Evolutionary conservation across 2,888 invertebrate genomes (phyloP).

Genomic region (Tipula vernalis): DNA sequence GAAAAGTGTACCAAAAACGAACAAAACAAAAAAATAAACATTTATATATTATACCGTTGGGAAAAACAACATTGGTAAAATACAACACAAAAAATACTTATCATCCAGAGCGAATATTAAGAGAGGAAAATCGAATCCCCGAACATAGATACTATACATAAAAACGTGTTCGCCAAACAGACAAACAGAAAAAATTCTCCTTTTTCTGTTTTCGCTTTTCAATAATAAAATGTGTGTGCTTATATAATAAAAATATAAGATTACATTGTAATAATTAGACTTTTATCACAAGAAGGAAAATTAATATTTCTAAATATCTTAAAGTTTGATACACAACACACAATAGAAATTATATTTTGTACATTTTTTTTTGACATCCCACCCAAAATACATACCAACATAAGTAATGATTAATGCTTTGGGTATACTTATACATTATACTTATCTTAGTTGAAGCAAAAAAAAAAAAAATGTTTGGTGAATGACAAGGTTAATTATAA

Average conservation of each 20-base stretch:
- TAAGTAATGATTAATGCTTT: background rate
- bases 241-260: background rate
- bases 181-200: background rate
- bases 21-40: background rate
- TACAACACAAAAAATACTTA: background rate
- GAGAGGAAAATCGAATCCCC: background rate
- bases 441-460: background rate
- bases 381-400: background rate
- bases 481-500: background rate
- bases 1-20: background rate
- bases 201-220: background rate
- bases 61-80: background rate
- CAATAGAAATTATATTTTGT: background rate
- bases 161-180: background rate
- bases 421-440: background rate
- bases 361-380: background rate
- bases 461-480: background rate
- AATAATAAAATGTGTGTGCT: background rate
- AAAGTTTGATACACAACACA: background rate
- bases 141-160: background rate
- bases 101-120: background rate
- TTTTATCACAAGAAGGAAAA: background rate
- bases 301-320: background rate
- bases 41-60: background rate
- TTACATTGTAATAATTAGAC: background rate